Evolutionary conservation across 2,888 invertebrate genomes (phyloP), one percentile per base, ranked within the genome.

Genomic region (Conistra vaccinii): DNA sequence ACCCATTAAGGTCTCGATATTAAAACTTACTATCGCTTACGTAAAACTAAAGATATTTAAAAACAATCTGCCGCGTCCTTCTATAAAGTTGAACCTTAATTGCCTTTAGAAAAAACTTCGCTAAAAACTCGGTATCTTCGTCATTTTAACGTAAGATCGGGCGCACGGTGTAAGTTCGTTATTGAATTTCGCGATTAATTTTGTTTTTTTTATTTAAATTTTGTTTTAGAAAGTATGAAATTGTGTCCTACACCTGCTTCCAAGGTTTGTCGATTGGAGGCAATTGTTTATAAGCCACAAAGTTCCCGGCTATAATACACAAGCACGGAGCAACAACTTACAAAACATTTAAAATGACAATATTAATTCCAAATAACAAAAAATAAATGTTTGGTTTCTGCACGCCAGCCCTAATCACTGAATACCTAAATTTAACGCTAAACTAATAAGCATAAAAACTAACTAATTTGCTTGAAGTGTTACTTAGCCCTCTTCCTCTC

Each of bases 131-230:
- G 23, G 65, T 70, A 68, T 63, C 78, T 86, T 61, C 81, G 80
- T 89, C 87, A 89, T 89, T 86, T 86, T 63, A 78, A 68, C 53
- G 58, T 83, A 83, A 87, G 81, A 51, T 32, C 7, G 5, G 29
- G 67, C 84, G 69, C 78, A 78, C 76, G 60, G 12, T 78, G 12
- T 23, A 35, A 69, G 66, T 67, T 69, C 12, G 26, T 55, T 78
- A 81, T 83, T 83, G 66, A 62, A 57, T 69, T 79, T 66, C 35
- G 6, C 51, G 60, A 66, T 72, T 83, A 72, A 57, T 76, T 63
- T 81, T 81, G n/a, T 67, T 81, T 76, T 79, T 79, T 76, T 58
- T 57, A 80, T 75, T 63, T 39, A 67, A 73, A 78, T 23, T 55
- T 80, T 74, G 26, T 80, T 63, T 48, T 23, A 2, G 6, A 58